Percentiles rank a stretch among this genome's conserved stretches.
Evolutionary conservation across 2,888 invertebrate species (phyloP).

Genomic region (Nezara viridula): DNA sequence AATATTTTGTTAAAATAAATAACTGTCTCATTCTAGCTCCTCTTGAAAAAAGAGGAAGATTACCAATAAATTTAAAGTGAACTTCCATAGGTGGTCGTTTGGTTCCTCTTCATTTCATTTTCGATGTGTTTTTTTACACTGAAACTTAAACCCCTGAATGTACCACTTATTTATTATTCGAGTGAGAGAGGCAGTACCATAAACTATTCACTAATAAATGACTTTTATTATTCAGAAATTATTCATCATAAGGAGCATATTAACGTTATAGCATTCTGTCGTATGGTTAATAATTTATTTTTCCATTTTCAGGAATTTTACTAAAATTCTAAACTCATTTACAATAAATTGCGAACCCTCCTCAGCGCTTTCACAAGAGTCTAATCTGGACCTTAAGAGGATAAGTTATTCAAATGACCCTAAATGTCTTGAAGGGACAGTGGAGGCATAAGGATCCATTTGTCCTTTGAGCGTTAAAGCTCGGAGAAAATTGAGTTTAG

Average conservation of each 20-base stretch:
- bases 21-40: no score
- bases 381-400: neutral
- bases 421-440: neutral
- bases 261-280: neutral
- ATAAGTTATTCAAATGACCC: neutral
- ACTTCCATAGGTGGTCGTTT: no score
- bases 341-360: neutral
- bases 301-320: neutral
- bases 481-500: constrained; percentile 17
- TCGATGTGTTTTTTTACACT: no score
- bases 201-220: no score
- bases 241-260: neutral
- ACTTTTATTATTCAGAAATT: no score
- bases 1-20: no score
- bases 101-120: no score
- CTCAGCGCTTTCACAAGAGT: neutral
- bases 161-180: no score
- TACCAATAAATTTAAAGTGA: no score
- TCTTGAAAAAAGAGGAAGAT: no score
- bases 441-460: constrained; percentile 6
- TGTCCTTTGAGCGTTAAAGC: neutral
- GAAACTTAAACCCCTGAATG: no score
- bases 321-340: neutral
- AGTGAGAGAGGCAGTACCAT: no score
- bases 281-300: neutral